These are phyloP conservation scores for Anas platyrhynchos DNA, from an alignment of 2,113 vertebrate species.

Conservation along the genomic window DNA sequence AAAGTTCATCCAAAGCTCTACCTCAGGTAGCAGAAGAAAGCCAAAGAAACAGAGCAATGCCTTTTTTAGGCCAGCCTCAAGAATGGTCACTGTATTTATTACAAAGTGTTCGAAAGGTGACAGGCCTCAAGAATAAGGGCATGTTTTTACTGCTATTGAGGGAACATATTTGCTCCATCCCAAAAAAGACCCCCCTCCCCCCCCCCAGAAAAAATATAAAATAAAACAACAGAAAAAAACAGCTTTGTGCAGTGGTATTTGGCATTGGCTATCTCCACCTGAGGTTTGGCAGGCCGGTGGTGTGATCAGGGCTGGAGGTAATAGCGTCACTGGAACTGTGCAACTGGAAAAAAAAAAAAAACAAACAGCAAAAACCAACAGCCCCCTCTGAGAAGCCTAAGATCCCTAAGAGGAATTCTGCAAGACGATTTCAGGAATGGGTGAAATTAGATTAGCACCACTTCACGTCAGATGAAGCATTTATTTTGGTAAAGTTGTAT, in stretches of 20 bases:
- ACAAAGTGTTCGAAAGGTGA: background rate
- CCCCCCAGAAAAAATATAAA: background rate
- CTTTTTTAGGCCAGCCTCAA: background rate
- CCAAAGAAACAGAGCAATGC: background rate
- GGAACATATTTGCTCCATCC: background rate
- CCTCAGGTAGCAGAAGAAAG: background rate
- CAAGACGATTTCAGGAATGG: background rate
- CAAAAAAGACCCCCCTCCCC: background rate
- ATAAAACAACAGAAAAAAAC: background rate
- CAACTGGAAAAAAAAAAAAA: background rate
- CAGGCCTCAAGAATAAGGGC: background rate
- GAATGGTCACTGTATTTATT: background rate
- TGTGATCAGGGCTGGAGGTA: background rate
- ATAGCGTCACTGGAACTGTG: background rate
- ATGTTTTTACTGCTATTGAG: background rate
- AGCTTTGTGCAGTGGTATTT: background rate
- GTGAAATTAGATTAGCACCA: background rate
- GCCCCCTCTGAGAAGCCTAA: background rate
- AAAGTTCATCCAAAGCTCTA: background rate
- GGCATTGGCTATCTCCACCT: background rate
- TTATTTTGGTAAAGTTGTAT: background rate
- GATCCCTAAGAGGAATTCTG: background rate
- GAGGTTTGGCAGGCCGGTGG: background rate
- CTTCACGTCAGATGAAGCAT: background rate
- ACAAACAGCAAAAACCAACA: background rate